Conservation (phyloP, 64 coral and sea anemone genomes). For the Astreopora myriophthalma region DNA sequence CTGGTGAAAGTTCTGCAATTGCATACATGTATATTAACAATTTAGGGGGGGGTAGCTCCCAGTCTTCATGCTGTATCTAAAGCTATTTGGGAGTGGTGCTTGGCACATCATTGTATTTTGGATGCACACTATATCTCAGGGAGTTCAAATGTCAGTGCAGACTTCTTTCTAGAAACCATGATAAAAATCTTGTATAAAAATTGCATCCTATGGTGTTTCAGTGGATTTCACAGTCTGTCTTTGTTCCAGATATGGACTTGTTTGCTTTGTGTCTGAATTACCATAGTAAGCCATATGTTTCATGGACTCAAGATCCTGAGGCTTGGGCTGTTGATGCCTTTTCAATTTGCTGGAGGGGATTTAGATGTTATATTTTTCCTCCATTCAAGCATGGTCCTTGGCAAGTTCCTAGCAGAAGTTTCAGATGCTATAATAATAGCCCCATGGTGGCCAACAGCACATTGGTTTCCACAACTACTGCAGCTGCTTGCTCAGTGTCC, state of each 20-base stretch:
- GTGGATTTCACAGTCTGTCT: background rate
- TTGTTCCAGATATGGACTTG: conserved; percentile 4
- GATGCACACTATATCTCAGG: background rate
- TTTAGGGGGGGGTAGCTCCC: background rate
- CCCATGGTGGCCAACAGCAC: too few species aligned
- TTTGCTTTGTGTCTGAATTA: too few species aligned
- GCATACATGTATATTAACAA: background rate
- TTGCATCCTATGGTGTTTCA: conserved; percentile 5
- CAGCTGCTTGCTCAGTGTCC: too few species aligned
- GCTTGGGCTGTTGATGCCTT: too few species aligned
- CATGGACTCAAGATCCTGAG: too few species aligned
- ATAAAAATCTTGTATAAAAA: background rate
- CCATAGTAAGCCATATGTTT: too few species aligned
- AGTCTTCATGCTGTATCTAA: background rate
- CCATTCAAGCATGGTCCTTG: too few species aligned
- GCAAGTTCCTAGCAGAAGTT: too few species aligned
- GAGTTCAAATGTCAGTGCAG: background rate
- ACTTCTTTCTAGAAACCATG: conserved; percentile 15
- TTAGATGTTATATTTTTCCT: too few species aligned
- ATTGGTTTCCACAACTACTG: too few species aligned
- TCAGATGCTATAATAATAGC: too few species aligned
- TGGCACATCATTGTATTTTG: background rate
- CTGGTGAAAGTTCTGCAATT: background rate
- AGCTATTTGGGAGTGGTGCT: background rate
- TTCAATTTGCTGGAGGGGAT: too few species aligned